Evolutionary conservation across 2,797 vertebrate genomes (phyloP), one percentile per base, ranked within the genome.

Genomic region (Ptychobarbus kaznakovi): DNA sequence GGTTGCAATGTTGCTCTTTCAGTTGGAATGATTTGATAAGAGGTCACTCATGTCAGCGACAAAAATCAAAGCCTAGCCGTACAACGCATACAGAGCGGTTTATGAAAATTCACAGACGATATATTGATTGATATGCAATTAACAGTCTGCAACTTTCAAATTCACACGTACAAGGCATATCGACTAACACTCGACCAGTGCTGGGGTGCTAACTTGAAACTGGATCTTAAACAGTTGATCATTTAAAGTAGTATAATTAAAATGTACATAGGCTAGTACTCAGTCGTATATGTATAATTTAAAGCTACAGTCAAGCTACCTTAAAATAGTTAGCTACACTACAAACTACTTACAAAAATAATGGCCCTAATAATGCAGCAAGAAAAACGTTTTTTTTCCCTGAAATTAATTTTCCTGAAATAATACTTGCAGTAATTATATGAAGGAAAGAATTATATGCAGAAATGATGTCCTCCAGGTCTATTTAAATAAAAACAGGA

Each of bases 111-210:
- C 38, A 79, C 58, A 35, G 16, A 32, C 5, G 0, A 65, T 66
- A 66, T 80, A 46, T 49, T 66, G 42, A 80, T 22, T 35, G 61
- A 35, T 42, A 78, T 65, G 22, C 58, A 42, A 79, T 66, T 66
- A 49, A 80, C 42, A 49, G 10, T 35, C n/a, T 46, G 61, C 38
- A 66, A 66, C 78, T 49, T 13, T 66, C 25, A 49, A 35, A 80
- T 65, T 46, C 25, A 65, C 40, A 80, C 16, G 11, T 22, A 10
- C 77, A 63, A 49, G 16, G 42, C 42, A 32, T 66, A 80, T 80
- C 12, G 61, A 66, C 42, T 46, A 80, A 22, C n/a, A 46, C 25
- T 65, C 49, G 42, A 65, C 25, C 56, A 63, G 51, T 44, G n/a
- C 13, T 12, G 38, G 35, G 35, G 9, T 40, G 6, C 35, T 8